Evolutionary conservation across 1,140 invertebrate species (phyloP).

Genomic region (Papilio polyxenes): DNA sequence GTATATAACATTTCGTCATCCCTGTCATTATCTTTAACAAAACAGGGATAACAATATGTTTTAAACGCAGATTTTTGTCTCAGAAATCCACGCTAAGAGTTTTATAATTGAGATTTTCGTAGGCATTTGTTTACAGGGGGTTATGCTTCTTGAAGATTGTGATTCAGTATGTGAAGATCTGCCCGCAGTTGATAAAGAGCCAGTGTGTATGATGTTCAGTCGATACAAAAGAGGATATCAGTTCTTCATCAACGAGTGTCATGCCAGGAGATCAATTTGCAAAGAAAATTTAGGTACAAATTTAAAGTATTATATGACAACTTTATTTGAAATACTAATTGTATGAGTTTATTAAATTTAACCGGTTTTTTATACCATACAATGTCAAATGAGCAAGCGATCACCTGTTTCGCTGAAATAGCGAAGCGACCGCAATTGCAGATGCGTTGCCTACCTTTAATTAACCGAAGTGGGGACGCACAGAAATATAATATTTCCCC

Average conservation of each 20-base stretch:
- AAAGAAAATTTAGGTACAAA: conserved; percentile 61
- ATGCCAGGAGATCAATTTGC: conserved; percentile 64
- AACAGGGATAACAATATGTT: too few species aligned
- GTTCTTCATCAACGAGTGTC: conserved; percentile 68
- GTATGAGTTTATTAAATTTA: background rate
- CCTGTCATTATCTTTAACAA: too few species aligned
- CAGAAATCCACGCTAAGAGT: too few species aligned
- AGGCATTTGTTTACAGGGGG: conserved; percentile 8
- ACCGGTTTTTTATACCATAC: too few species aligned
- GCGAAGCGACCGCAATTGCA: too few species aligned
- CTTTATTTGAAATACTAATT: too few species aligned
- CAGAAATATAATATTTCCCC: too few species aligned
- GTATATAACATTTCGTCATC: too few species aligned
- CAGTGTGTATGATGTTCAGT: conserved; percentile 73
- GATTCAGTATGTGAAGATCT: conserved; percentile 58
- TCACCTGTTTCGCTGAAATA: too few species aligned
- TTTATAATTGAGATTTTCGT: background rate
- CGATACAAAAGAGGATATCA: conserved; percentile 67
- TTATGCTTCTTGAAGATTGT: background rate
- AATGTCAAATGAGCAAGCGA: too few species aligned
- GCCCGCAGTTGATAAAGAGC: conserved; percentile 53
- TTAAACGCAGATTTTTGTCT: too few species aligned
- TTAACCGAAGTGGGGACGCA: background rate
- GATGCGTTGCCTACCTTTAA: background rate
- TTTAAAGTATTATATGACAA: background rate